These are phyloP conservation scores for Sebastes kiyomatsui DNA, from an alignment of 2,797 vertebrate species.

Conservation along the genomic window DNA sequence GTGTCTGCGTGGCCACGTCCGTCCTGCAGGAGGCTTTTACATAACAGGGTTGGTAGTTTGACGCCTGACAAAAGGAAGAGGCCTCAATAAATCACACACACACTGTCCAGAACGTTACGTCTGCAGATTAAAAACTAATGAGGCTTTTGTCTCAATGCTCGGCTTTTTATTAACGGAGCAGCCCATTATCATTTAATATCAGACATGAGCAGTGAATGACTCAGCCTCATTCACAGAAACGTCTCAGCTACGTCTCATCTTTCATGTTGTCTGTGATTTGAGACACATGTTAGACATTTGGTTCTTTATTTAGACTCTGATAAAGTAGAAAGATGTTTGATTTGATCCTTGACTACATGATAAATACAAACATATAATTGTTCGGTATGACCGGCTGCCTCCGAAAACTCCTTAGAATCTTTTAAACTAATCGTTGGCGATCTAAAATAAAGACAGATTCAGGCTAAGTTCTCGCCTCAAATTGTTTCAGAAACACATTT, in stretches of 20 bases:
- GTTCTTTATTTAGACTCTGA: neutral
- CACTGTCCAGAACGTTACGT: neutral
- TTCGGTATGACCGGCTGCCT: too few species aligned
- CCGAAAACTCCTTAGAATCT: fast-evolving
- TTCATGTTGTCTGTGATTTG: neutral
- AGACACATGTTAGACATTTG: neutral
- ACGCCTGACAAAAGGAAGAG: neutral
- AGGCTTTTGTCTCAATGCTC: constrained; percentile 1
- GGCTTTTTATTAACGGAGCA: neutral
- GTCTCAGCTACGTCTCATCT: neutral
- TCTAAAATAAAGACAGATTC: too few species aligned
- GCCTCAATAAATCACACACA: neutral
- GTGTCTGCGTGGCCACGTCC: constrained; percentile 9
- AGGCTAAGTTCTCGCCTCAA: too few species aligned
- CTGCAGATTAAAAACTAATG: neutral
- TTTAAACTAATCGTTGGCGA: too few species aligned
- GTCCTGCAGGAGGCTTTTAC: constrained; percentile 7
- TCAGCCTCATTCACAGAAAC: neutral
- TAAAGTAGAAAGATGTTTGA: neutral
- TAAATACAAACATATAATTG: neutral
- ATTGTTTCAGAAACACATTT: too few species aligned
- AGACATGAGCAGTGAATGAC: neutral
- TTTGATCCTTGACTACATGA: neutral
- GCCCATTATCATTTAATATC: neutral
- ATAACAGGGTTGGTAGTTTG: neutral